Conservation (phyloP, 2,113 vertebrate species). For the Motacilla alba region DNA sequence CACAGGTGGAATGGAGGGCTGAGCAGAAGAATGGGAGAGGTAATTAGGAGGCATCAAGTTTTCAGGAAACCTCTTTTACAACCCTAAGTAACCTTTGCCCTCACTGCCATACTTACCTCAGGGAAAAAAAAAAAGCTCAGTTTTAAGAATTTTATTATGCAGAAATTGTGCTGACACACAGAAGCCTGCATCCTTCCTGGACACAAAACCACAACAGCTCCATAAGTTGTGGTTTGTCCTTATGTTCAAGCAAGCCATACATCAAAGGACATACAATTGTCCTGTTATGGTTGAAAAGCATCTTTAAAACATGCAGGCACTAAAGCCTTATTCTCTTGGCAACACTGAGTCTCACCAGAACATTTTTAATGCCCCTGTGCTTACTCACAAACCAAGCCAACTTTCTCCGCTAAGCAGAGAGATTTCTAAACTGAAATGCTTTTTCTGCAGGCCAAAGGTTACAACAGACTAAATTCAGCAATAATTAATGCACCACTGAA, state of each 20-base stretch:
- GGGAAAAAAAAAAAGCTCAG: background rate
- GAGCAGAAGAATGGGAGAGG: background rate
- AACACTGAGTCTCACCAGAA: background rate
- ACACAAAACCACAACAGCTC: background rate
- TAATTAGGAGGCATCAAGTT: background rate
- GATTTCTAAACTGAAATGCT: background rate
- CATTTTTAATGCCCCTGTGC: background rate
- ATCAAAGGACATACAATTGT: background rate
- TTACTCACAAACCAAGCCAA: background rate
- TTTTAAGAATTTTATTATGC: background rate
- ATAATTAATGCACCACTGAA: background rate
- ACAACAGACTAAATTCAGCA: background rate
- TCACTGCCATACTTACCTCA: background rate
- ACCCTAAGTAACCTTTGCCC: background rate
- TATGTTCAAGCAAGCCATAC: background rate
- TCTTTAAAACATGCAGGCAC: background rate
- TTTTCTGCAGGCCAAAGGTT: background rate
- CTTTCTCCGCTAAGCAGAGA: background rate
- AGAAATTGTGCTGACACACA: background rate
- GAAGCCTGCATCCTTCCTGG: background rate
- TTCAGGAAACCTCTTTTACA: background rate
- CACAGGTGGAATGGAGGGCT: background rate
- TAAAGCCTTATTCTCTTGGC: background rate
- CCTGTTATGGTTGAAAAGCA: background rate
- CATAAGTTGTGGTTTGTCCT: rapidly evolving